Base-by-base conservation (phyloP, 2,797 vertebrate species). In the Thripadectes ignobilis region DNA sequence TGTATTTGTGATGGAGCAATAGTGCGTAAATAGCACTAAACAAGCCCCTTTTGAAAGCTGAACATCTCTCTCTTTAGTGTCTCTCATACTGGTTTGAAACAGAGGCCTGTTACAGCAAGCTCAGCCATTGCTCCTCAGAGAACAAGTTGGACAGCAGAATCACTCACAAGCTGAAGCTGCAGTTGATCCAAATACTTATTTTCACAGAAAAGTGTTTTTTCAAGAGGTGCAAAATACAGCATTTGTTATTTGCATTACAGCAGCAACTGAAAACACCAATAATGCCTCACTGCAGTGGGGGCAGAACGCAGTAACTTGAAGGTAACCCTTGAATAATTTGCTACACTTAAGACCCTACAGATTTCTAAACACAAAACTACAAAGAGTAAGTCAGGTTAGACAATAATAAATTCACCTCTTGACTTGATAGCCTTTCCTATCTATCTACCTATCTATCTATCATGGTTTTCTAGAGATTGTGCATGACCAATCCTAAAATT, bases 241-340 rank as follows among this genome's bases (percentile, higher is more conserved):
- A 93, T 63, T 92, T 91, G 73, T 88, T 73, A 94, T 91, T 81
- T 94, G 74, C 69, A 76, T 76, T 58, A 81, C 24, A 30, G 34
- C 46, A 86, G 39, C 29, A 88, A 71, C 51, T 84, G 77, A 65
- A 89, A 89, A 55, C 7, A 90, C 59, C 45, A 93, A 29, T 51
- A 81, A 68, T 4, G 52, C 43, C 59, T 85, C 79, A 46, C 18
- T 86, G 73, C 69, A 81, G 61, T 4, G 73, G 30, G 62, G 30
- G 45, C 63, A 92, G 81, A 87, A 77, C 36, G 59, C 39, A 79
- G 20, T 21, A 45, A 45, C 20, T 10, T 45, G 20, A 45, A 45
- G 45, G 45, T 45, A 21, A 21, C 27, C 63, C 49, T 22, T 32
- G 34, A 86, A 23, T 66, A 78, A 27, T 30, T 49, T 39, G 65